Conservation (phyloP, 2,113 vertebrate genomes). For the Carassius gibelio region DNA sequence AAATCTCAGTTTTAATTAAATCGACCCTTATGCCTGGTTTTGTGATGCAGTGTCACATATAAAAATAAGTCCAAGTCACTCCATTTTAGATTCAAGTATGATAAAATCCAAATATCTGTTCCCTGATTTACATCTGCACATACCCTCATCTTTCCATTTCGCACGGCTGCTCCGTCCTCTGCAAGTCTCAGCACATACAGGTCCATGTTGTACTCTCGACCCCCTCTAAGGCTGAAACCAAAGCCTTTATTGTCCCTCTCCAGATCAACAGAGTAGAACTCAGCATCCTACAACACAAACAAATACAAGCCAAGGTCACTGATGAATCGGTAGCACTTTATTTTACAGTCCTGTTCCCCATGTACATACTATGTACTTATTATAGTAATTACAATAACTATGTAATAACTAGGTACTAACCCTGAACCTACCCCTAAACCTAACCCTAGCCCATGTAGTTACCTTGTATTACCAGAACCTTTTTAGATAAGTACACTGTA, state of each 20-base stretch:
- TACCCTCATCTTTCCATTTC: slow-evolving; percentile 98
- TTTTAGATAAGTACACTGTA: too few species aligned
- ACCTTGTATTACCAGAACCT: too few species aligned
- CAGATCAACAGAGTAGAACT: slow-evolving; percentile 95
- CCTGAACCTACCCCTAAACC: too few species aligned
- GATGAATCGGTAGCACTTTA: too few species aligned
- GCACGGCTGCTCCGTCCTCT: slow-evolving; percentile 93
- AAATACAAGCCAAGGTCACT: slow-evolving; percentile 49
- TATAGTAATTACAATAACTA: too few species aligned
- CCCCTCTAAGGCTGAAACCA: slow-evolving; percentile 96
- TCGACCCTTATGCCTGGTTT: too few species aligned
- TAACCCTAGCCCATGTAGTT: too few species aligned
- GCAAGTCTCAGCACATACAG: slow-evolving; percentile 95
- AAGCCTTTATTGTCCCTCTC: slow-evolving; percentile 98
- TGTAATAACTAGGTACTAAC: too few species aligned
- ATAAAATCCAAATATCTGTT: background rate
- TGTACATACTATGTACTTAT: too few species aligned
- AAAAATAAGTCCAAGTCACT: background rate
- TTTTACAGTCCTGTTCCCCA: too few species aligned
- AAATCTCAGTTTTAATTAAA: too few species aligned
- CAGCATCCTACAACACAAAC: slow-evolving; percentile 80
- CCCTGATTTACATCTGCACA: slow-evolving; percentile 37
- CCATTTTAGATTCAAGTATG: background rate
- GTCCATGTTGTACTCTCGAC: slow-evolving; percentile 98
- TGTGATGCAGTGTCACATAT: too few species aligned